Evolutionary conservation across 2,113 vertebrate species (phyloP), one percentile per base, ranked within the genome.

Genomic region (Pseudonaja textilis): DNA sequence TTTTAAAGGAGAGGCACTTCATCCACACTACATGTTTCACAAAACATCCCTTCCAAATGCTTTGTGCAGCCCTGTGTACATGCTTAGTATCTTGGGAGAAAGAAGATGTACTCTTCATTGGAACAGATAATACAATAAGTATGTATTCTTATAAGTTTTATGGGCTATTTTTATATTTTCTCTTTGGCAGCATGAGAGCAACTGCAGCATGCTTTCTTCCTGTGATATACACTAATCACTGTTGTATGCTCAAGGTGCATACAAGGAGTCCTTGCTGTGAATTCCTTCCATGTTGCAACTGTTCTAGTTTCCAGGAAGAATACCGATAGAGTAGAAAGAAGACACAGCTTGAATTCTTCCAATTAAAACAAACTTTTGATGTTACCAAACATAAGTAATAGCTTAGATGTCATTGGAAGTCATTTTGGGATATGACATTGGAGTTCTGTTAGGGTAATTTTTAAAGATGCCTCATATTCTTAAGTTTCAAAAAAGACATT

Each of bases 221-320:
- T 90, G 18, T 61, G 22, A 23, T 47, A 42, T n/a, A 55, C 89
- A 61, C 9, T 54, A 87, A 93, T 61, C 16, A 56, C 18, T 61
- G n/a, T 11, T 85, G 85, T 39, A 87, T 29, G 22, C 61, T 90
- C 47, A 64, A 57, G 6, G 29, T 90, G 85, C 34, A n/a, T 86
- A 86, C 89, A 86, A 90, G 89, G 64, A 64, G 10, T 29, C 88
- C 74, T 64, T 93, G 55, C 88, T 89, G 74, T 93, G 87, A 12
- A 56, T 50, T 29, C 22, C 54, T 90, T 81, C 88, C 56, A 81
- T 54, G 23, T 81, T 90, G 26, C 57, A 39, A 26, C 42, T 87
- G 16, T 86, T 90, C 74, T 34, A 85, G 64, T 89, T 89, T 89
- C 87, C 23, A 50, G 29, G 7, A 85, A 26, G 88, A 50, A 85